phyloP scores from a whole-genome alignment of 2,888 invertebrate genomes.

The Euproctis similis region DNA sequence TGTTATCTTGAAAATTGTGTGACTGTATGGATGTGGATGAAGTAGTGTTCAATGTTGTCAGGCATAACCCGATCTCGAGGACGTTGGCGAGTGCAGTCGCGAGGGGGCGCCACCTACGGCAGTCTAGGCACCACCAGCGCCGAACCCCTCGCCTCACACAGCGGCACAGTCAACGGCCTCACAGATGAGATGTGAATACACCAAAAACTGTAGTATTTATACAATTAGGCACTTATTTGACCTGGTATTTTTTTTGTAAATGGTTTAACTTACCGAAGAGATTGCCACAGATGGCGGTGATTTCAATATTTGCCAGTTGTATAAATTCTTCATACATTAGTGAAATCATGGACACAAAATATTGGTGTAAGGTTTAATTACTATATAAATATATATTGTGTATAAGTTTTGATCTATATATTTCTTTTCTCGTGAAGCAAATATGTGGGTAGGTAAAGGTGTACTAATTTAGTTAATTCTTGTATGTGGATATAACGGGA shows the following conservation, averaged over 20 bases:
- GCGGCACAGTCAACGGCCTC: slow-evolving; percentile 55
- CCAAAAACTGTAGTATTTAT: slow-evolving; percentile 13
- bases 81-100: slow-evolving; percentile 58
- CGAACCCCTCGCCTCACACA: slow-evolving; percentile 45
- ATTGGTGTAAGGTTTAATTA: not conserved
- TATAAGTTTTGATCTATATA: no score
- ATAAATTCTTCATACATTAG: slow-evolving; percentile 10
- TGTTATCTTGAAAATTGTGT: not conserved
- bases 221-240: slow-evolving; percentile 5
- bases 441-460: no score
- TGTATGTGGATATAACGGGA: no score
- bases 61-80: slow-evolving; percentile 73
- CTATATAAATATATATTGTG: no score
- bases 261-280: not conserved
- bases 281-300: slow-evolving; percentile 5
- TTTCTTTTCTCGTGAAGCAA: no score
- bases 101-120: slow-evolving; percentile 78
- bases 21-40: slow-evolving; percentile 12
- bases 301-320: slow-evolving; percentile 7
- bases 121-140: slow-evolving; percentile 68
- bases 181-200: slow-evolving; percentile 54
- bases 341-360: not conserved
- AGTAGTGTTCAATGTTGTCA: slow-evolving; percentile 26
- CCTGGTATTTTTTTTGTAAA: not conserved
- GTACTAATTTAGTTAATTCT: no score